A percentile compares a stretch with the other conserved stretches of the same genome.
These are phyloP conservation scores for Paradisaea rubra DNA, from an alignment of 2,113 vertebrate genomes.

Conservation along the genomic window DNA sequence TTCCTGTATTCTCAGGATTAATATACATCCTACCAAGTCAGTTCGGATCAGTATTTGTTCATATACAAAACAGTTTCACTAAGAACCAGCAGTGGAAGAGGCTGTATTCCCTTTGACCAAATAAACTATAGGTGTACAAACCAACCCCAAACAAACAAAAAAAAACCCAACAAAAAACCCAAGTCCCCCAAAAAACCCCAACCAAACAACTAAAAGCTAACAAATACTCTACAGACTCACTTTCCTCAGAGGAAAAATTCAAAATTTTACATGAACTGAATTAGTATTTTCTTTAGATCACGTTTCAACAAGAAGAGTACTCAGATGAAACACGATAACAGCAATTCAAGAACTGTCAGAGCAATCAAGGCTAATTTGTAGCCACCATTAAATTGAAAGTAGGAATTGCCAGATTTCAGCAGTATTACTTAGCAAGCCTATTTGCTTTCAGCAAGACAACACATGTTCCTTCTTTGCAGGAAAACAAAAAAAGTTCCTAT, in stretches of 20 bases:
- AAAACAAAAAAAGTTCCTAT: neutral
- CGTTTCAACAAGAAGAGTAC: neutral
- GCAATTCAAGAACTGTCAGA: conserved; percentile 15
- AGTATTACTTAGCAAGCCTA: neutral
- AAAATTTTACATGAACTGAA: neutral
- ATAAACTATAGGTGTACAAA: neutral
- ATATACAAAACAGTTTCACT: neutral
- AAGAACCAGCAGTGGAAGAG: neutral
- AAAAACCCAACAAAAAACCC: neutral
- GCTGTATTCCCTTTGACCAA: neutral
- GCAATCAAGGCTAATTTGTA: conserved; percentile 36
- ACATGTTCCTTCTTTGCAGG: neutral
- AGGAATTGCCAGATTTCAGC: conserved; percentile 2
- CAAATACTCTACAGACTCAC: neutral
- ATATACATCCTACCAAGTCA: neutral
- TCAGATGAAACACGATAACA: neutral
- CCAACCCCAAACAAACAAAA: neutral
- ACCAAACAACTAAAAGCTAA: neutral
- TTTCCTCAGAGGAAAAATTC: neutral
- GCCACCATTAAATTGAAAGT: neutral
- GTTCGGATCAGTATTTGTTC: neutral
- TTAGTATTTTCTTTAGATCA: neutral
- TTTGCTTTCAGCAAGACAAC: neutral
- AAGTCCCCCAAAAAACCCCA: neutral
- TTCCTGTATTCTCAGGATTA: neutral